Evolutionary conservation across 2,888 invertebrate species (phyloP).

Genomic region (Sarcophaga rosellei): DNA sequence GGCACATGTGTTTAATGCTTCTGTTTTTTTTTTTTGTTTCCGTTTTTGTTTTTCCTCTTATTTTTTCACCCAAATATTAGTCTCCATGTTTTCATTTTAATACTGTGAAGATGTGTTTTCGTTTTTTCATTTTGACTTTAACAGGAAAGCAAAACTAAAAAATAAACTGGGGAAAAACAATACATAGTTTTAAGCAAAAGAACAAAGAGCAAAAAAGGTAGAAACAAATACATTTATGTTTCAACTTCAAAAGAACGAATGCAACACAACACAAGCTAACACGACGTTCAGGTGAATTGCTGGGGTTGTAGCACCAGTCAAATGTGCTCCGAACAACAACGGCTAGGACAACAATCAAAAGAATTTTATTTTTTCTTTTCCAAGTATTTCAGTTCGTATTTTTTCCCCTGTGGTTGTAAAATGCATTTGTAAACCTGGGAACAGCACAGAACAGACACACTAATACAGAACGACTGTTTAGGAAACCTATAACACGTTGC

Average conservation of each 20-base stretch:
- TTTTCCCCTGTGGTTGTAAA: not conserved
- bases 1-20: slow-evolving; percentile 55
- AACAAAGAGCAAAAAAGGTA: not conserved
- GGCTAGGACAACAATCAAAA: not conserved
- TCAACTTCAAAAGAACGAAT: not conserved
- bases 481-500: not conserved
- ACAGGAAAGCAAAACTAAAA: slow-evolving; percentile 24
- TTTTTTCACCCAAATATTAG: not conserved
- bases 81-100: not conserved
- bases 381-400: not conserved
- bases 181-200: slow-evolving; percentile 28
- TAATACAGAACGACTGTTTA: not conserved
- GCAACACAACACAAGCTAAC: not conserved
- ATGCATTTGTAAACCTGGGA: not conserved
- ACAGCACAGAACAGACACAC: not conserved
- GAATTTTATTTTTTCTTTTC: not conserved
- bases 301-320: not conserved
- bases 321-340: not conserved
- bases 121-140: slow-evolving; percentile 28
- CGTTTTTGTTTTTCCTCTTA: not conserved
- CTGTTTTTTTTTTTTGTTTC: not conserved
- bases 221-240: slow-evolving; percentile 42
- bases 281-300: not conserved
- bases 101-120: not conserved
- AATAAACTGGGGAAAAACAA: slow-evolving; percentile 17